phyloP scores from a whole-genome alignment of 2,113 vertebrate species.

The Chlamydotis undulata region DNA sequence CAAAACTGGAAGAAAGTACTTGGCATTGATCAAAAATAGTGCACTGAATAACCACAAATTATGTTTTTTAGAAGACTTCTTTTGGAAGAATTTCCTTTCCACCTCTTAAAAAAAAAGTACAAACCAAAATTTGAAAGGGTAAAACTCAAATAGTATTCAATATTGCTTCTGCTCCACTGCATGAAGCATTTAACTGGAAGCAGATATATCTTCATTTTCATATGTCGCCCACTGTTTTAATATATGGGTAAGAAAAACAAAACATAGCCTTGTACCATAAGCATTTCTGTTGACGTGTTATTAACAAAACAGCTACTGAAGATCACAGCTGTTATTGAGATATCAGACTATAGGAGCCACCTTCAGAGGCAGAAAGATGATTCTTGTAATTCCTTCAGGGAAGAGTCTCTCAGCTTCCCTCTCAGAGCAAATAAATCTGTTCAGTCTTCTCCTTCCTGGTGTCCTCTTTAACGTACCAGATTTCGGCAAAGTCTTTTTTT shows the following conservation, averaged over 20 bases:
- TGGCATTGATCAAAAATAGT: constrained; percentile 43
- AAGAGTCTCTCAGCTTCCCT: neutral
- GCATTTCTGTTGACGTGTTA: neutral
- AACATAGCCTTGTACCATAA: neutral
- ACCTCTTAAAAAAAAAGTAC: neutral
- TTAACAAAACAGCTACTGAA: neutral
- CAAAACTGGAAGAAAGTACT: constrained; percentile 49
- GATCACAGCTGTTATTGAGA: neutral
- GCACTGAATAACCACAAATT: neutral
- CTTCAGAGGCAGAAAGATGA: neutral
- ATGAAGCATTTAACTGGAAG: neutral
- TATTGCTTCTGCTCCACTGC: neutral
- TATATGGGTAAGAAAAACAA: neutral
- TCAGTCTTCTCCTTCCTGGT: neutral
- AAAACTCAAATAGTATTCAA: neutral
- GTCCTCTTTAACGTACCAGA: neutral
- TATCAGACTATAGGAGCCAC: neutral
- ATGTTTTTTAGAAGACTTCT: neutral
- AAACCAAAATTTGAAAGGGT: neutral
- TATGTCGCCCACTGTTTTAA: neutral
- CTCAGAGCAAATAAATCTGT: neutral
- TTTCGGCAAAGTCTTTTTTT: neutral
- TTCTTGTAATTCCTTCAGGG: neutral
- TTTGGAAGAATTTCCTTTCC: constrained; percentile 7
- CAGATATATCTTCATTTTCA: constrained; percentile 2